Evolutionary conservation across 2,797 vertebrate species (phyloP), one percentile per base, ranked within the genome.

Genomic region (Rhinogobio ventralis): DNA sequence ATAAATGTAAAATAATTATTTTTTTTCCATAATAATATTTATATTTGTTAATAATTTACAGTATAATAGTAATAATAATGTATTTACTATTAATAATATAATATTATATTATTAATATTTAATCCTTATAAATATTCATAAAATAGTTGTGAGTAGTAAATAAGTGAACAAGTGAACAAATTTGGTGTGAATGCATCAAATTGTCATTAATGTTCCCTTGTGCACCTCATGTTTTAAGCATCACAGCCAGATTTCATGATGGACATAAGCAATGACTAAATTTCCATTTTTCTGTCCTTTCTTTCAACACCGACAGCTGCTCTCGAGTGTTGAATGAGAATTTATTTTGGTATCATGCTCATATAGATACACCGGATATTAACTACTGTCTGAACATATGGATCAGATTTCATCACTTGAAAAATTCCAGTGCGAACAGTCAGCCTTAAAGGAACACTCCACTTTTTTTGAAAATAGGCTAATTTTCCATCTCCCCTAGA

Each of bases 391-490:
- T 68, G 46, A 69, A 53, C 9, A 53, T 42, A 68, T 5, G 0
- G 66, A 69, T 69, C 45, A 79, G 45, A 36, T 7, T 15, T 68
- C 78, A 79, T 51, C 25, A 79, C 28, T 53, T 79, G 11, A 13
- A 67, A 79, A 79, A 51, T 30, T 42, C 5, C 39, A 64, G 28
- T 79, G 13, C 9, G 17, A 30, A 39, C 62, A 19, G 64, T 39
- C 46, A 80, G 46, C 8, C 28, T 25, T 69, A 25, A n/a, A n/a
- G n/a, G n/a, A n/a, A n/a, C n/a, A n/a, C n/a, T n/a, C n/a, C n/a
- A n/a, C n/a, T n/a, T n/a, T n/a, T n/a, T n/a, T n/a, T n/a, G n/a
- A n/a, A n/a, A n/a, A n/a, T n/a, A n/a, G n/a, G n/a, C n/a, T n/a
- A n/a, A n/a, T n/a, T n/a, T n/a, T n/a, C n/a, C n/a, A n/a, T n/a